Base-by-base conservation (phyloP, 53 echinoderm and acorn worm species). In the Patiria pectinifera region DNA sequence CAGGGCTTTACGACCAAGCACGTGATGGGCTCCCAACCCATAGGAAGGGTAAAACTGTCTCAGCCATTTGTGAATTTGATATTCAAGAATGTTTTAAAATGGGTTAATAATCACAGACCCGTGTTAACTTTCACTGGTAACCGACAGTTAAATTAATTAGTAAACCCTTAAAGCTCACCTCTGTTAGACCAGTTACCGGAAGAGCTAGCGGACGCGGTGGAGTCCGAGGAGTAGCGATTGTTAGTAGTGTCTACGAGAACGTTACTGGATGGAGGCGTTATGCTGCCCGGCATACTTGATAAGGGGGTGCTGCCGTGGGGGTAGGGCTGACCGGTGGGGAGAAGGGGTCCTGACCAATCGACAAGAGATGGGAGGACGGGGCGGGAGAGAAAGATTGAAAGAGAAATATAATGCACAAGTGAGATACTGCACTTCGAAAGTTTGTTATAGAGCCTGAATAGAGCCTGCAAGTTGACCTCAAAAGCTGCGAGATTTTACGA, bases 131-230 rank as follows among this genome's bases (percentile, higher is more conserved):
- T 84, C 84, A 26, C 44, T 25, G 86, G 72, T 86, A 48, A 74
- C 61, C 83, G 3, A 83, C 25, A 48, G 45, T 58, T 89, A 49
- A 47, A 43, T 43, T 59, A 6, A 48, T 49, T 70, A 59, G 71
- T 25, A 24, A 83, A 14, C 62, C 49, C 24, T 43, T 69, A 59
- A 26, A 1, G 13, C 93, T 94, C 86, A 98, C 98, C 98, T 98
- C 95, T 83, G 76, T 93, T 98, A 78, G 98, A 98, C 98, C 98
- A 98, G 84, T 93, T 98, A 80, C 98, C 98, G 18, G 96, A 96
- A 58, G 98, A 98, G 91, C 96, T 92, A 62, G 98, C 98, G 9
- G 98, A 96, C 15, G 96, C 91, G 25, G 96, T 95, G 21, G 97
- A 97, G 63, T 96, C 98, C 8, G 98, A 92, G 18, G 98, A 98